Conservation (phyloP, 2,888 invertebrate species). For the Allolobophora icterica region DNA sequence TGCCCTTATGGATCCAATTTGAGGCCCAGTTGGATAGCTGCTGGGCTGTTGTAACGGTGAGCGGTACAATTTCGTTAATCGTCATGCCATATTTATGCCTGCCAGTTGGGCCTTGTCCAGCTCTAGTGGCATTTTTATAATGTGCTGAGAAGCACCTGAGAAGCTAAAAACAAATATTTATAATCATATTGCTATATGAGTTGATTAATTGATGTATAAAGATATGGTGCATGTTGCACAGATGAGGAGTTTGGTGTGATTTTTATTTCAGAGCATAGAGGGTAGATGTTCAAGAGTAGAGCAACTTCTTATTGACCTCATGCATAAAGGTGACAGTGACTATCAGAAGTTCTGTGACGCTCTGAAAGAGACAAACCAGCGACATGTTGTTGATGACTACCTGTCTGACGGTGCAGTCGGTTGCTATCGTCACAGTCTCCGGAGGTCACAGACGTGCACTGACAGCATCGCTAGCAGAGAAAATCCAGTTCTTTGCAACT, state of each 20-base stretch:
- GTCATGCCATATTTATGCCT: too few species aligned
- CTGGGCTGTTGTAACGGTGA: too few species aligned
- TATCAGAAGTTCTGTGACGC: background rate
- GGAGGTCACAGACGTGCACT: background rate
- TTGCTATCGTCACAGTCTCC: background rate
- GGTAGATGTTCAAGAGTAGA: background rate
- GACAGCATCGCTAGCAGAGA: background rate
- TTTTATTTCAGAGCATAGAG: background rate
- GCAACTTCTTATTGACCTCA: background rate
- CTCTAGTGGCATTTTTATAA: too few species aligned
- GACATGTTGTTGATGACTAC: background rate
- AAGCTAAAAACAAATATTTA: too few species aligned
- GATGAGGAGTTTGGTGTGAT: background rate
- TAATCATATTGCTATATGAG: too few species aligned
- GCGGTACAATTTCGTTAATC: too few species aligned
- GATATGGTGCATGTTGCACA: background rate
- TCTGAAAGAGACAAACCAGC: background rate
- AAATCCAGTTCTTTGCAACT: background rate
- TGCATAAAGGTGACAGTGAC: background rate
- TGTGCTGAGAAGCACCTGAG: too few species aligned
- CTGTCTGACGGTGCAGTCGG: background rate
- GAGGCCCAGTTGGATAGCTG: too few species aligned
- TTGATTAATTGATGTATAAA: too few species aligned
- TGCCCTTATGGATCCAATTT: too few species aligned
- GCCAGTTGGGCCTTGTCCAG: too few species aligned